A percentile compares a stretch with the other conserved stretches of the same genome.
Conservation (phyloP, 2,888 invertebrate genomes). For the Drosophila pegasa region DNA sequence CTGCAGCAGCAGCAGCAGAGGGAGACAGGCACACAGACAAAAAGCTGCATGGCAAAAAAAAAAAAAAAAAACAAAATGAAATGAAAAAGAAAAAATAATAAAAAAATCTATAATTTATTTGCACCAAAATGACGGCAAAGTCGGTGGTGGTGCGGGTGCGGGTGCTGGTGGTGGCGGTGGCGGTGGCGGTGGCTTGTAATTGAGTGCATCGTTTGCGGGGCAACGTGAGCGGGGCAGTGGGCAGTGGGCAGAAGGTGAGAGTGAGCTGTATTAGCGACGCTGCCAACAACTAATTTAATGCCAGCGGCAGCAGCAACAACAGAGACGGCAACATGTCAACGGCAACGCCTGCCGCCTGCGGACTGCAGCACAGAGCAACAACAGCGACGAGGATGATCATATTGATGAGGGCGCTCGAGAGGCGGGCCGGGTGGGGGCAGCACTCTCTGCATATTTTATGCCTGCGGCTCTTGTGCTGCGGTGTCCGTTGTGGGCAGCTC, state of each 20-base stretch:
- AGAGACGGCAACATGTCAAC: slow-evolving; percentile 76
- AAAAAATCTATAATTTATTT: slow-evolving; percentile 76
- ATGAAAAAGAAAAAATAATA: slow-evolving; percentile 51
- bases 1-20: slow-evolving; percentile 49
- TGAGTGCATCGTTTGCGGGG: slow-evolving; percentile 77
- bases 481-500: slow-evolving; percentile 60
- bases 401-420: neutral
- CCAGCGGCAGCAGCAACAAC: slow-evolving; percentile 64
- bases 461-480: slow-evolving; percentile 39
- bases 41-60: slow-evolving; percentile 31
- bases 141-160: slow-evolving; percentile 42
- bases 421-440: neutral
- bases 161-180: slow-evolving; percentile 30
- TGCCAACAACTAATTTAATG: slow-evolving; percentile 81
- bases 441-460: slow-evolving; percentile 68
- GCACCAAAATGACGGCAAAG: slow-evolving; percentile 60
- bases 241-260: slow-evolving; percentile 28
- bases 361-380: slow-evolving; percentile 21
- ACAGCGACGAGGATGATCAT: slow-evolving; percentile 52
- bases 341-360: slow-evolving; percentile 67
- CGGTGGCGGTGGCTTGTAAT: slow-evolving; percentile 55
- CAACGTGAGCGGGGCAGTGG: slow-evolving; percentile 17
- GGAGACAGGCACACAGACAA: slow-evolving; percentile 52
- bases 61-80: slow-evolving; percentile 31
- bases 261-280: slow-evolving; percentile 69